A percentile compares a stretch with the other conserved stretches of the same genome.
Conservation (phyloP, 2,888 invertebrate species). For the Drosophila nigritarsus region DNA sequence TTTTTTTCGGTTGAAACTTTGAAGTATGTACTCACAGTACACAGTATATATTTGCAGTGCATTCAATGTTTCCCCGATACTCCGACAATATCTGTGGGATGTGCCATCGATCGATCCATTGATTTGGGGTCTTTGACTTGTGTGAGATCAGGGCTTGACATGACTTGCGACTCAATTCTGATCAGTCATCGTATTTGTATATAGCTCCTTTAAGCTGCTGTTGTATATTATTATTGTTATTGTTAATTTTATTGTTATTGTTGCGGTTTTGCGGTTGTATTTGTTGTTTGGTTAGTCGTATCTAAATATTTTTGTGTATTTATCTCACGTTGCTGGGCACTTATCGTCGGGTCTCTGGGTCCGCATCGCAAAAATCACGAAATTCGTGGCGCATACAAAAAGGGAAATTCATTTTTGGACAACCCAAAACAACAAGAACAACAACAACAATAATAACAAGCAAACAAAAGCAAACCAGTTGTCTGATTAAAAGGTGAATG, state of each 20-base stretch:
- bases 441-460: conserved; percentile 32
- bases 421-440: conserved; percentile 33
- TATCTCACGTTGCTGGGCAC: conserved; percentile 72
- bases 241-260: conserved; percentile 12
- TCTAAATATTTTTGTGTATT: conserved; percentile 72
- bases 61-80: conserved; percentile 26
- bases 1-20: conserved; percentile 1
- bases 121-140: conserved; percentile 49
- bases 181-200: conserved; percentile 67
- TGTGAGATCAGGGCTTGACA: conserved; percentile 33
- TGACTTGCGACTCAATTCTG: conserved; percentile 58
- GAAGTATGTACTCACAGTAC: conserved; percentile 6
- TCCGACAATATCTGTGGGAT: conserved; percentile 13
- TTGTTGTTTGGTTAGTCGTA: conserved; percentile 54
- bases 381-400: conserved; percentile 73
- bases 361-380: conserved; percentile 55
- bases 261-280: conserved; percentile 11
- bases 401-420: conserved; percentile 69
- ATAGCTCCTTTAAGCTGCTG: conserved; percentile 41
- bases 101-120: conserved; percentile 10
- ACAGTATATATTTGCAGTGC: conserved; percentile 45
- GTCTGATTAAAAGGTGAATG: conserved; percentile 78
- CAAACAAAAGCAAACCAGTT: conserved; percentile 55
- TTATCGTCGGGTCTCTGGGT: conserved; percentile 46
- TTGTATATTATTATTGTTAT: conserved; percentile 1